Conservation (phyloP, 2,797 vertebrate genomes). For the Pangasius mekongensis region DNA sequence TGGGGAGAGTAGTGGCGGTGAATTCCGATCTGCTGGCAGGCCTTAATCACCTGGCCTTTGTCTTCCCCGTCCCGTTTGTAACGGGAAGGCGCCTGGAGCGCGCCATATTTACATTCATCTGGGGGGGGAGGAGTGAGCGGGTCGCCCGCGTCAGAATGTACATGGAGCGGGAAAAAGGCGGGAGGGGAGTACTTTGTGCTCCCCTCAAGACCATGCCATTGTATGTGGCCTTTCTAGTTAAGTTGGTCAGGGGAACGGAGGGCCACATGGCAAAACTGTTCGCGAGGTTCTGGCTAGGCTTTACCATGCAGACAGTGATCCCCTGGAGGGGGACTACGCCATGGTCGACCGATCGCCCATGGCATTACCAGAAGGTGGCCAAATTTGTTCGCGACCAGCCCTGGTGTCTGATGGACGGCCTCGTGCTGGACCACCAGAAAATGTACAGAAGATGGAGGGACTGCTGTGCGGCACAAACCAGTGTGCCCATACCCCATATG, state of each 20-base stretch:
- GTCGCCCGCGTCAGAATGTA: not conserved
- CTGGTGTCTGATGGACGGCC: not conserved
- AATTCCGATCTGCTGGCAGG: not conserved
- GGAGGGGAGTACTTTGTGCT: not conserved
- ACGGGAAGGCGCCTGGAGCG: not conserved
- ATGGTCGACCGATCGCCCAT: not conserved
- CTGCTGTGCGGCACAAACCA: rapidly evolving
- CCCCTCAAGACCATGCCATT: not conserved
- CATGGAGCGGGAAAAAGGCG: not conserved
- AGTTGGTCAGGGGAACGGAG: not conserved
- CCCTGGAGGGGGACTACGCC: not conserved
- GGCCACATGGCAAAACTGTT: too few relatives aligned
- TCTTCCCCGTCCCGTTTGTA: not conserved
- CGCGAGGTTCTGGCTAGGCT: not conserved
- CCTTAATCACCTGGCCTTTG: not conserved
- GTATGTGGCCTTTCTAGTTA: not conserved
- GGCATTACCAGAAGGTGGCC: not conserved
- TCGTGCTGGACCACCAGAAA: not conserved
- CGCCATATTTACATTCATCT: not conserved
- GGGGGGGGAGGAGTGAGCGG: not conserved
- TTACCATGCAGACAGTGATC: not conserved
- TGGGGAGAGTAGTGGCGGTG: not conserved
- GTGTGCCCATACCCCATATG: rapidly evolving
- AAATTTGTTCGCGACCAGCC: not conserved
- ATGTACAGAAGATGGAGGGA: not conserved